Base-by-base conservation (phyloP, 2,797 vertebrate species). In the Pseudopleuronectes americanus region DNA sequence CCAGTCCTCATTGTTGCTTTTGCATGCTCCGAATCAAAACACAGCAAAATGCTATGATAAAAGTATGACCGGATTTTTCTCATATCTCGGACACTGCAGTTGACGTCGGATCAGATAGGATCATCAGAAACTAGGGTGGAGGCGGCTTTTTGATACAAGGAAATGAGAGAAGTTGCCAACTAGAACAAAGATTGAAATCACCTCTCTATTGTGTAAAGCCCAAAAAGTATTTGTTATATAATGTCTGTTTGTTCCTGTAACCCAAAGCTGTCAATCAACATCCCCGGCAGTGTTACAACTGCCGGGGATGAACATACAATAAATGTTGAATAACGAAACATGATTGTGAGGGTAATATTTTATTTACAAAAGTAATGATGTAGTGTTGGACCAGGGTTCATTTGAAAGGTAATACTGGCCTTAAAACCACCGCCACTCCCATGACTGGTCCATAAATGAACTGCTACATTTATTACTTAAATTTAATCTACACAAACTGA, bases 341-440 rank as follows among this genome's bases (percentile, higher is more conserved):
- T 2, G 12, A 31, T 66, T 9, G 24, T 17, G 48, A 55, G 26
- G 14, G 4, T 43, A 75, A 74, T 56, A 66, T 57, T 90, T 90
- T 89, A 92, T 92, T 87, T 81, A 87, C 80, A 90, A 86, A 88
- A 88, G 56, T 61, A 87, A 83, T 68, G 57, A 61, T 75, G 87
- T 94, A 94, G 92, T 93, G 92, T 92, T 64, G 78, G 66, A 86
- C 71, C 77, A 71, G 57, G 76, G 62, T 74, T 76, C 54, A 45
- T 59, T 78, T 54, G 71, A 79, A 80, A 84, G 17, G 74, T 86
- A 87, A 86, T 66, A 83, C 85, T 88, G 79, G 83, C 79, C 82
- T 74, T 22, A 36, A 61, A 78, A 84, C 76, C 73, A 84, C 84
- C 75, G 74, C 64, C 53, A 79, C 72, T 84, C 71, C 77, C 79